Conservation (phyloP, 2,888 invertebrate species). For the Cephus pulcher region DNA sequence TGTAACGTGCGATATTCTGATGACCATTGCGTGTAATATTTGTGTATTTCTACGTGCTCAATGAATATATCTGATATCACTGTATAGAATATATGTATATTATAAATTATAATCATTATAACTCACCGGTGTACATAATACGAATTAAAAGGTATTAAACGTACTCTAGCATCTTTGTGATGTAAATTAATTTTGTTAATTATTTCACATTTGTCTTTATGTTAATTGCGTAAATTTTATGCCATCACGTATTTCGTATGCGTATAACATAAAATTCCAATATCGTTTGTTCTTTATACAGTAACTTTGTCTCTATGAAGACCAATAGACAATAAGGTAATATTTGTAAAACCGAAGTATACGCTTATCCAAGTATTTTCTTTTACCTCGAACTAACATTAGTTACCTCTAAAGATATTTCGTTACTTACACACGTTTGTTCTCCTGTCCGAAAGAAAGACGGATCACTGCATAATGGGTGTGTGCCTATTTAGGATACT, state of each 20-base stretch:
- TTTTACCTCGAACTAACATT: background rate
- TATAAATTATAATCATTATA: too few relatives aligned
- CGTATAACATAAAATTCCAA: background rate
- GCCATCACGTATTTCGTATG: background rate
- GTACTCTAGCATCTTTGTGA: background rate
- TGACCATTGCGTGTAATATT: background rate
- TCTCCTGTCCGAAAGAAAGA: background rate
- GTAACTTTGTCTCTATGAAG: background rate
- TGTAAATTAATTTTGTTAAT: background rate
- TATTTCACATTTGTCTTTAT: background rate
- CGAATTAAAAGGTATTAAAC: background rate
- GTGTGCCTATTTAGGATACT: background rate
- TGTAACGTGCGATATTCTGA: background rate
- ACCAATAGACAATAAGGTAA: background rate
- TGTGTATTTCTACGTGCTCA: background rate
- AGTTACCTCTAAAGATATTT: background rate
- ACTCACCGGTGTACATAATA: background rate
- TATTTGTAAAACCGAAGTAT: background rate
- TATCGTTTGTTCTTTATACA: background rate
- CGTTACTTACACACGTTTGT: background rate
- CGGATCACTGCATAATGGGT: background rate
- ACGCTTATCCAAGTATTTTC: background rate
- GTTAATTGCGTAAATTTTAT: background rate
- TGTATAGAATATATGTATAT: too few relatives aligned
- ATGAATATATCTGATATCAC: background rate